Evolutionary conservation across 2,888 invertebrate genomes (phyloP), one percentile per base, ranked within the genome.

Genomic region (Glaucopsyche alexis): DNA sequence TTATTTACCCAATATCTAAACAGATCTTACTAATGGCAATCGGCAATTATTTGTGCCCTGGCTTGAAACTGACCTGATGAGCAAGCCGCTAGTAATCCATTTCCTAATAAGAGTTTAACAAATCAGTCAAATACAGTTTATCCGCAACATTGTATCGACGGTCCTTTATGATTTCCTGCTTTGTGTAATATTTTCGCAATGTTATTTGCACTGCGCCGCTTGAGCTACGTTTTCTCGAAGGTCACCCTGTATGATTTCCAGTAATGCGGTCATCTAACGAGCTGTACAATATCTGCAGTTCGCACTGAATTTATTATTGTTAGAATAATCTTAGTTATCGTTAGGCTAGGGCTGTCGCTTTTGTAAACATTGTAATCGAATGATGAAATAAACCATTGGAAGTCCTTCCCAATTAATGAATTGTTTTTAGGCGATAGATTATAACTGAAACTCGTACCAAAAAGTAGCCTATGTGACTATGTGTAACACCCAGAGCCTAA

Each of bases 211-310:
- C 60, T 3, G 29, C 14, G 60, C 71, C 72, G 69, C 73, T 73
- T 67, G 72, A 72, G 69, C 60, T 66, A 75, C 66, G 52, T 65
- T 74, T 64, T 73, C 71, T 38, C 50, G 38, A 71, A 72, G 72
- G 70, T 52, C 64, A 16, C 52, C 45, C n/a, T 49, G 71, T 74
- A 73, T 75, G 72, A 75, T 74, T 74, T 71, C 71, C 60, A 49
- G 76, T 78, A 77, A 76, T 75, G 76, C 75, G 77, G 78, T 77
- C 78, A 77, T 78, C 77, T 75, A 72, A 75, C 72, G 74, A 74
- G 73, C 71, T 69, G 66, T 72, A 76, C 74, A 72, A 74, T 77
- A 76, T 72, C 73, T 65, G 66, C 75, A 77, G 75, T 74, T 55
- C 66, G 74, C 75, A 69, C 74, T 72, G 73, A 76, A 75, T 77